These are phyloP conservation scores for Cydia strobilella DNA, from an alignment of 1,140 invertebrate genomes.

Conservation along the genomic window DNA sequence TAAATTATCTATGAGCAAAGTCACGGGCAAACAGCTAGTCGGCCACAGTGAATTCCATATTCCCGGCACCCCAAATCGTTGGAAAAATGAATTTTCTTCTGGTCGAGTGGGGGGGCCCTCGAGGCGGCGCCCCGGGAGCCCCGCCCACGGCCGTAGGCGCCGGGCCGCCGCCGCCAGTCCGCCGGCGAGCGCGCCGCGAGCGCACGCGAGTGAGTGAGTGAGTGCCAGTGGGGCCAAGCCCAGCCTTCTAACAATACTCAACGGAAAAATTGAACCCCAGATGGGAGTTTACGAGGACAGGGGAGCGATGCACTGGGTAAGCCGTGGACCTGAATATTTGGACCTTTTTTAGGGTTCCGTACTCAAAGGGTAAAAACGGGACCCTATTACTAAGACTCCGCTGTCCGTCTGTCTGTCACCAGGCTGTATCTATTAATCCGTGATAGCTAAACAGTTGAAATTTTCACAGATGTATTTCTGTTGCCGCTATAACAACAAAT, in stretches of 20 bases:
- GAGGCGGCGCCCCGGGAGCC: conserved; percentile 46
- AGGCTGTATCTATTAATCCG: no score
- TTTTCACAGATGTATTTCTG: no score
- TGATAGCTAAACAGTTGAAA: no score
- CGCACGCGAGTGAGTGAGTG: conserved; percentile 61
- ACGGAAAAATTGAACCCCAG: conserved; percentile 77
- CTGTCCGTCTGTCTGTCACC: no score
- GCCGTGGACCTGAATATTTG: neutral
- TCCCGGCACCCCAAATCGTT: no score
- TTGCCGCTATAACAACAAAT: no score
- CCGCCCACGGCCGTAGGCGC: conserved; percentile 50
- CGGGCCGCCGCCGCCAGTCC: conserved; percentile 42
- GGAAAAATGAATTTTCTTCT: no score
- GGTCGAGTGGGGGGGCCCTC: conserved; percentile 52
- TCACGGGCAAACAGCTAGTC: no score
- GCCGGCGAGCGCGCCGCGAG: conserved; percentile 42
- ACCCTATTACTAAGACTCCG: no score
- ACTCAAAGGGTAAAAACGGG: no score
- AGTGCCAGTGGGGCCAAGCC: conserved; percentile 74
- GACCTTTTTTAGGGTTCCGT: neutral
- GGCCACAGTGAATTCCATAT: no score
- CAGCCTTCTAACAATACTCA: conserved; percentile 75
- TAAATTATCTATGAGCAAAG: no score
- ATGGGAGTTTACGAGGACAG: conserved; percentile 79
- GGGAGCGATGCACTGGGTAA: conserved; percentile 78